Conservation (phyloP, 2,888 invertebrate genomes). For the Acrobasis suavella region DNA sequence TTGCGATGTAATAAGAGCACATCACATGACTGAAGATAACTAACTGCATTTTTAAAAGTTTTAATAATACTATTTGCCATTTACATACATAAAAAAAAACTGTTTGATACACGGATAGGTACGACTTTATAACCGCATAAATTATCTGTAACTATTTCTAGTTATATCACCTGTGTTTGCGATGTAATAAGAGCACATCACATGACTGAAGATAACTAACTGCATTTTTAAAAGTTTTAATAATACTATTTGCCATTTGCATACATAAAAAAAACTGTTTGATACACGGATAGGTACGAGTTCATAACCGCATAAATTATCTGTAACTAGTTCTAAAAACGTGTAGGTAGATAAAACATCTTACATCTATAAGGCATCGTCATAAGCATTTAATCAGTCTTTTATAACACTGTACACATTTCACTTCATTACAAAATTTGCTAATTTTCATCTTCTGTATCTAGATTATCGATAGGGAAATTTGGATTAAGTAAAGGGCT, state of each 20-base stretch:
- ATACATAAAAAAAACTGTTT: background rate
- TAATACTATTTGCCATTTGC: background rate
- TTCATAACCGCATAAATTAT: background rate
- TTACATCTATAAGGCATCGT: slow-evolving; percentile 60
- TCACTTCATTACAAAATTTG: slow-evolving; percentile 27
- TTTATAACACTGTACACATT: slow-evolving; percentile 45
- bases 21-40: too few relatives aligned
- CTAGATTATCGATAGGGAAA: slow-evolving; percentile 74
- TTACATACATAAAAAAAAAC: too few relatives aligned
- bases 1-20: too few relatives aligned
- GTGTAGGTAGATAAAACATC: slow-evolving; percentile 17
- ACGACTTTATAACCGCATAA: too few relatives aligned
- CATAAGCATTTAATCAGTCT: slow-evolving; percentile 67
- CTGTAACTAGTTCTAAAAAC: slow-evolving; percentile 2
- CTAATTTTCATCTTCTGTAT: slow-evolving; percentile 73
- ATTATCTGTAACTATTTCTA: too few relatives aligned
- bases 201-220: too few relatives aligned
- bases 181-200: too few relatives aligned
- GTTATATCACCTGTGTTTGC: too few relatives aligned
- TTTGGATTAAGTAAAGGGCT: slow-evolving; percentile 74
- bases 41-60: too few relatives aligned
- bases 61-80: too few relatives aligned
- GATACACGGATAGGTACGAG: background rate
- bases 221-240: background rate
- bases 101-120: too few relatives aligned